Percentiles rank a stretch among this genome's conserved stretches.
Evolutionary conservation across 2,888 invertebrate genomes (phyloP).

Genomic region (Marronus borbonicus): DNA sequence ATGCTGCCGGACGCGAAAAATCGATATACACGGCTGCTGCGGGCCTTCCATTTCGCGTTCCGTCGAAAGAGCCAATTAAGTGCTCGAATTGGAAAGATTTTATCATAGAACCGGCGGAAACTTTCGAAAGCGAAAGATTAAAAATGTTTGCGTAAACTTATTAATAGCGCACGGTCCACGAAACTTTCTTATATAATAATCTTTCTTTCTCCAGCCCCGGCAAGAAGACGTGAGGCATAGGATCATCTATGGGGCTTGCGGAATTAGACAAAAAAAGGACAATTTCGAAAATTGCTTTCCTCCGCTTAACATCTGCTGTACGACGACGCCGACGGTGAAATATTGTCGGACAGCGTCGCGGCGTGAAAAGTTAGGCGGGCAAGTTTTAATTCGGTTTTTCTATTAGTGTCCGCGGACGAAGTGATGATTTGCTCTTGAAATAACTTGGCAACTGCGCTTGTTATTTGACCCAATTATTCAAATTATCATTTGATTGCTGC

Average conservation of each 20-base stretch:
- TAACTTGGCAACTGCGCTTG: not conserved
- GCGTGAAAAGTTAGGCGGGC: not conserved
- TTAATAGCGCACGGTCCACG: constrained; percentile 23
- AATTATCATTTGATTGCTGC: no score
- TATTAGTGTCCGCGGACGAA: constrained; percentile 21
- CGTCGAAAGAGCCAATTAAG: constrained; percentile 39
- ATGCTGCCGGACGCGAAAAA: not conserved
- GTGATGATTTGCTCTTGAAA: not conserved
- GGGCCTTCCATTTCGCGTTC: not conserved
- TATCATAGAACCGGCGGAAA: constrained; percentile 19
- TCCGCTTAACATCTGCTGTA: constrained; percentile 30
- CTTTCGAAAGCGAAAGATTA: constrained; percentile 37
- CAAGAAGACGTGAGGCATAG: not conserved
- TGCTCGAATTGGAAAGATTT: constrained; percentile 37
- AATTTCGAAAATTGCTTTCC: constrained; percentile 41
- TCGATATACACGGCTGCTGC: not conserved
- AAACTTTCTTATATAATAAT: constrained; percentile 41
- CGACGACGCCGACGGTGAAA: not conserved
- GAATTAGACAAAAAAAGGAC: constrained; percentile 16
- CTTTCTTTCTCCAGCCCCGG: not conserved
- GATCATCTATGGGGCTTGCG: not conserved
- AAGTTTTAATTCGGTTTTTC: constrained; percentile 41
- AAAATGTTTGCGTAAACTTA: constrained; percentile 47
- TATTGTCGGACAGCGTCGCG: not conserved
- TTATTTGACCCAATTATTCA: no score